phyloP scores from a whole-genome alignment of 92 coral and sea anemone genomes.

The Muricea muricata region DNA sequence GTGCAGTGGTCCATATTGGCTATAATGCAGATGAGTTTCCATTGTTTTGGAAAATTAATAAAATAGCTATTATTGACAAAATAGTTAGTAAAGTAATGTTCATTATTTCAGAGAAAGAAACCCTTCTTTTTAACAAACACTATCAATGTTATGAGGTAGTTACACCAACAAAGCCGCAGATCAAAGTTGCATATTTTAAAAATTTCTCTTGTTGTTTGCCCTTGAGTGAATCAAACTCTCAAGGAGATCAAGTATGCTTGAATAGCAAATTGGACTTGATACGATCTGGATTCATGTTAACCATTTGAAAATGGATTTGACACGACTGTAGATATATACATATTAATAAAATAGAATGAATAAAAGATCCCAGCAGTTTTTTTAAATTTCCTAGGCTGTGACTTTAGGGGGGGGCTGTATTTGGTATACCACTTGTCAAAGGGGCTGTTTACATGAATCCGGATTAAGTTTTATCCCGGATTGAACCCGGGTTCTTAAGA shows the following conservation, averaged over 20 bases:
- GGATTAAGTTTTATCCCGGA: too few relatives aligned
- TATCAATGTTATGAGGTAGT: conserved; percentile 66
- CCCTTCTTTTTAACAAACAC: conserved; percentile 14
- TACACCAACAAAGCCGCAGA: conserved; percentile 43
- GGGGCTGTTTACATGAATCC: too few relatives aligned
- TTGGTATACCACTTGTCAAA: too few relatives aligned
- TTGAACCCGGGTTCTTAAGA: too few relatives aligned
- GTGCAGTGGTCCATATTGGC: conserved; percentile 61
- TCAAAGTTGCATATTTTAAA: conserved; percentile 54
- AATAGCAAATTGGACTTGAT: conserved; percentile 1
- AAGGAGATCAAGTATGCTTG: neutral
- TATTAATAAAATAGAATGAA: neutral
- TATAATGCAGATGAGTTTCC: conserved; percentile 63
- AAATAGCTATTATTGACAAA: conserved; percentile 56
- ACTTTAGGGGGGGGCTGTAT: too few relatives aligned
- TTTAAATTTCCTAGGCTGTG: neutral
- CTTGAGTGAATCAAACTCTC: neutral
- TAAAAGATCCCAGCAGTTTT: neutral
- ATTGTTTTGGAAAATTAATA: conserved; percentile 59
- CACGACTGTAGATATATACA: neutral
- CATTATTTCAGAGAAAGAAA: too few relatives aligned
- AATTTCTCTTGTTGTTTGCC: conserved; percentile 63
- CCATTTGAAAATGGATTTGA: too few relatives aligned
- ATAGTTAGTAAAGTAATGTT: conserved; percentile 21
- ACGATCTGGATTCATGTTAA: neutral